phyloP scores from a whole-genome alignment of 2,113 vertebrate species.

The Platanista minor region DNA sequence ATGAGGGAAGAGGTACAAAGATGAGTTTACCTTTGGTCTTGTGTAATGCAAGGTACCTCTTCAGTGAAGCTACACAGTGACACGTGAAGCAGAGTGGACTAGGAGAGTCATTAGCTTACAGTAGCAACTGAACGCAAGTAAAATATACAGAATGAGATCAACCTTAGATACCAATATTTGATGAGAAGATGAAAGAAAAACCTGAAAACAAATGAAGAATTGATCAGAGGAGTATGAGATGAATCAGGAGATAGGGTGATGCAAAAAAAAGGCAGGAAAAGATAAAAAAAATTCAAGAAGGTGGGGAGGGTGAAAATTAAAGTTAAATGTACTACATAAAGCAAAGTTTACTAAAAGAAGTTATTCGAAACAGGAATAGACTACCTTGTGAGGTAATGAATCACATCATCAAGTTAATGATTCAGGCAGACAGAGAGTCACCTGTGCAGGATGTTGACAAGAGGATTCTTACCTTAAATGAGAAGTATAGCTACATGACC shows the following conservation, averaged over 20 bases:
- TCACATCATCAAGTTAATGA: neutral
- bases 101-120: neutral
- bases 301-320: neutral
- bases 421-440: neutral
- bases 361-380: constrained; percentile 25
- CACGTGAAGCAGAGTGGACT: neutral
- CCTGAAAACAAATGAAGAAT: neutral
- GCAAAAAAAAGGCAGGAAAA: neutral
- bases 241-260: neutral
- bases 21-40: neutral
- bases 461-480: neutral
- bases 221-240: neutral
- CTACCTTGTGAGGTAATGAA: neutral
- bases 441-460: neutral
- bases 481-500: neutral
- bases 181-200: neutral
- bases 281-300: neutral
- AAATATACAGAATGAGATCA: neutral
- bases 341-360: neutral
- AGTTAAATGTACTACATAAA: neutral
- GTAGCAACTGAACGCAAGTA: neutral
- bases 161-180: neutral
- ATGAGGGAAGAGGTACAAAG: neutral
- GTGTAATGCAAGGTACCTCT: neutral
- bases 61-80: neutral